Conservation (phyloP, 2,888 invertebrate genomes). For the Caenorhabditis plicata region DNA sequence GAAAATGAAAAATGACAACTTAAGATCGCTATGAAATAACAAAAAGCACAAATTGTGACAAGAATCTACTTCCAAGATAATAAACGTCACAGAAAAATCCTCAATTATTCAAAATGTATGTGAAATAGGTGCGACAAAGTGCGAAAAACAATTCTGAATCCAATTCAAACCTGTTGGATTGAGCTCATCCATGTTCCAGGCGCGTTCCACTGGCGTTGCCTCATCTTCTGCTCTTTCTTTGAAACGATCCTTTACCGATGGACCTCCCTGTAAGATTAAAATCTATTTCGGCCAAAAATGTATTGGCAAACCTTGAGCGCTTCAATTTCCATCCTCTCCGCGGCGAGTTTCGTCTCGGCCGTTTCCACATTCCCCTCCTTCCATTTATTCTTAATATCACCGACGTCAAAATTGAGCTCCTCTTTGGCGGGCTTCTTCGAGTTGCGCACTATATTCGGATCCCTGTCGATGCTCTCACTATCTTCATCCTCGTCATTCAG, state of each 20-base stretch:
- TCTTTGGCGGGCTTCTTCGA: conserved; percentile 43
- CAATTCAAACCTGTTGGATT: conserved; percentile 54
- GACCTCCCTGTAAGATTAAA: conserved; percentile 37
- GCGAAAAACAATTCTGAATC: not conserved
- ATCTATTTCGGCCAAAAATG: not conserved
- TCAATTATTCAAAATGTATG: conserved; percentile 10
- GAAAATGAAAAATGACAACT: too few species aligned
- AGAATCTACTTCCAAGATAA: not conserved
- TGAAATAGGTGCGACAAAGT: conserved; percentile 5
- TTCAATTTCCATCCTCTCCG: conserved; percentile 59
- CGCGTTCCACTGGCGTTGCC: conserved; percentile 42
- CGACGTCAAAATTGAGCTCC: conserved; percentile 56
- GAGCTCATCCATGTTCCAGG: conserved; percentile 56
- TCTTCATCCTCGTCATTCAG: conserved; percentile 46
- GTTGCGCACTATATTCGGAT: conserved; percentile 51
- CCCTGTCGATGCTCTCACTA: conserved; percentile 42
- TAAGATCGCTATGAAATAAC: too few species aligned
- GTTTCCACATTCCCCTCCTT: conserved; percentile 65
- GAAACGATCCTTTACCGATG: conserved; percentile 62
- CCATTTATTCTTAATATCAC: conserved; percentile 65
- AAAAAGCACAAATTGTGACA: not conserved
- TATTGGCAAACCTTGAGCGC: conserved; percentile 51
- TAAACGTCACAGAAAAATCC: too few species aligned
- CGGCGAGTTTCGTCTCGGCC: conserved; percentile 55
- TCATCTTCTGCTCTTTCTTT: conserved; percentile 48